Evolutionary conservation across 2,888 invertebrate species (phyloP), one percentile per base, ranked within the genome.

Genomic region (Caenorhabditis sinica): DNA sequence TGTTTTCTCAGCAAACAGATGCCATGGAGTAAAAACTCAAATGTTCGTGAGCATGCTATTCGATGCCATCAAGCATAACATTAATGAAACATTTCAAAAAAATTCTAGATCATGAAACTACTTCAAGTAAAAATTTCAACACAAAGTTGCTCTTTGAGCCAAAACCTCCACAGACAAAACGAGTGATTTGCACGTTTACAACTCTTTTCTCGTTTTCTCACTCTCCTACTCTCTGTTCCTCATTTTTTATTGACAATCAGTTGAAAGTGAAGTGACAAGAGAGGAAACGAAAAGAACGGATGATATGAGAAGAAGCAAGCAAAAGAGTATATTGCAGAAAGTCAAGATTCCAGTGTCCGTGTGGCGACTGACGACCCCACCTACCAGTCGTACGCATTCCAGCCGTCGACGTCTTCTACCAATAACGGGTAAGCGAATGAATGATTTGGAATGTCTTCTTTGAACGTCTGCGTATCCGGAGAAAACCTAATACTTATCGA

Each of bases 331-430:
- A n/a, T 75, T 80, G 20, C 72, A 80, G 80, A 80, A 23, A 80
- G 66, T 30, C 40, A 40, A 13, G 75, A 82, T 49, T 56, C 63
- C 36, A 63, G 63, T 65, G 65, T 79, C 61, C 79, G 83, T 3
- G 69, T 79, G 63, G 83, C 83, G 61, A 83, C 83, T 11, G 84
- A 84, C 80, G 84, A 84, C 56, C 84, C 84, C 23, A 80, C 63
- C 23, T 84, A 66, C 56, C 84, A 84, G 23, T 84, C 84, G 23
- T 84, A 84, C 80, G 63, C 84, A 33, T 84, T 80, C 45, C 83
- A 83, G 58, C 84, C 84, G 23, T 80, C 84, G n/a, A 84, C 84
- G 36, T 73, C 80, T 66, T 69, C 77, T 36, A 56, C 66, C 8
- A 72, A 72, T 43, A 53, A 61, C 63, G 43, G 80, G 80, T 80